Evolutionary conservation across 2,797 vertebrate genomes (phyloP).

Genomic region (Pyrocephalus nanus): DNA sequence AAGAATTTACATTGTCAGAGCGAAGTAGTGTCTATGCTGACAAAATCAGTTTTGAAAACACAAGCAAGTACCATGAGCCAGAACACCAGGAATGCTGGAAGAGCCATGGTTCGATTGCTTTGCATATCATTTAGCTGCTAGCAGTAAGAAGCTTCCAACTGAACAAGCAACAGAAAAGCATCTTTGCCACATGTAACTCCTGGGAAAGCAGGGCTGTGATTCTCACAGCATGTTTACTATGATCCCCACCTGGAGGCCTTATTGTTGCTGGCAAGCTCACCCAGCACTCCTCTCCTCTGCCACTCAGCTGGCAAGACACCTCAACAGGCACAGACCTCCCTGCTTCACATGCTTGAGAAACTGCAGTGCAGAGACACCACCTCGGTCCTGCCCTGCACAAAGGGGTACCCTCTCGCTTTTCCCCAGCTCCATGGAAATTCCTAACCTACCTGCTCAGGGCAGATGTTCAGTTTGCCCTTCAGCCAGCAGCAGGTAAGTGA

Average conservation of each 20-base stretch:
- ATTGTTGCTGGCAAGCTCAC: slow-evolving; percentile 4
- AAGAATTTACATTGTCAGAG: background rate
- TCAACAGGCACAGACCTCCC: background rate
- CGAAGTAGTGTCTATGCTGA: background rate
- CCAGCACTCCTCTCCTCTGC: background rate
- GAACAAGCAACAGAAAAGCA: background rate
- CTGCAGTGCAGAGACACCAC: background rate
- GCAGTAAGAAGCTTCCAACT: background rate
- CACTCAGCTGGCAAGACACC: background rate
- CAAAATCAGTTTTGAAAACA: background rate
- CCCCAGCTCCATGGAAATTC: background rate
- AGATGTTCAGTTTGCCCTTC: background rate
- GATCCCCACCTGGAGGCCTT: slow-evolving; percentile 8
- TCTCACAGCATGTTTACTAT: background rate
- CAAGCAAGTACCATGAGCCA: background rate
- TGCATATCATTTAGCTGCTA: background rate
- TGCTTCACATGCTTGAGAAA: background rate
- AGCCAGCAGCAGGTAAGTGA: background rate
- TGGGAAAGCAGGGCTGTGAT: slow-evolving; percentile 7
- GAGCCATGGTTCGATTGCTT: background rate
- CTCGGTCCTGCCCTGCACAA: background rate
- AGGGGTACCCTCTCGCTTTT: background rate
- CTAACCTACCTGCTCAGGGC: background rate
- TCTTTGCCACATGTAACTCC: background rate
- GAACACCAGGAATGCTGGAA: background rate